Conservation (phyloP, 2,113 vertebrate species). For the Bujurquina vittata region DNA sequence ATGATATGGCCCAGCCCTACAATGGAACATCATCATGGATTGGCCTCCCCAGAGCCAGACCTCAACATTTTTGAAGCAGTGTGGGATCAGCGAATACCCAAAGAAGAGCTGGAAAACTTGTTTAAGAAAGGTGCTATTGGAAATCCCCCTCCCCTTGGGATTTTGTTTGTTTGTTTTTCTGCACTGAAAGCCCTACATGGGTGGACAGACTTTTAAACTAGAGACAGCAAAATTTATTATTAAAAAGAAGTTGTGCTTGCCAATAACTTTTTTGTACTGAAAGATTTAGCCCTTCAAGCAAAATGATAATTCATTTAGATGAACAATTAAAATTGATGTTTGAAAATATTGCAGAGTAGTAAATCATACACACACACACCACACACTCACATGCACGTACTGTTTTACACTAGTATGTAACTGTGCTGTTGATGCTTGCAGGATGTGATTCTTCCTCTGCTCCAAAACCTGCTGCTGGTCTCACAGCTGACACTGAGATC, state of each 20-base stretch:
- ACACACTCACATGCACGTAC: neutral
- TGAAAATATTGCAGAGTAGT: neutral
- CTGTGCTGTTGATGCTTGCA: conserved; percentile 47
- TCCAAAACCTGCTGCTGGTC: conserved; percentile 61
- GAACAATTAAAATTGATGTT: conserved; percentile 31
- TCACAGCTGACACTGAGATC: conserved; percentile 60
- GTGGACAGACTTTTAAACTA: neutral
- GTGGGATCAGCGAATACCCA: no score
- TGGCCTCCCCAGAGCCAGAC: no score
- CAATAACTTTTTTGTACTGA: neutral
- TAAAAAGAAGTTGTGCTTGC: conserved; percentile 14
- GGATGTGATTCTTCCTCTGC: conserved; percentile 31
- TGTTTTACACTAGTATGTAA: neutral
- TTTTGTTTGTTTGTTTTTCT: neutral
- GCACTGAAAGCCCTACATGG: neutral
- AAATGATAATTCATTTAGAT: conserved; percentile 27
- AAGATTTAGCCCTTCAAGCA: neutral
- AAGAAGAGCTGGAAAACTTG: no score
- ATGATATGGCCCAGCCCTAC: no score
- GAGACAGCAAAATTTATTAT: conserved; percentile 22
- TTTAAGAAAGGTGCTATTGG: no score
- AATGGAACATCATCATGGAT: no score
- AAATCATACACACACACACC: neutral
- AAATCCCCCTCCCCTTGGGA: no score
- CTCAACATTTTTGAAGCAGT: no score